Conservation (phyloP, 1,140 invertebrate species). For the Acromyrmex echinatior region DNA sequence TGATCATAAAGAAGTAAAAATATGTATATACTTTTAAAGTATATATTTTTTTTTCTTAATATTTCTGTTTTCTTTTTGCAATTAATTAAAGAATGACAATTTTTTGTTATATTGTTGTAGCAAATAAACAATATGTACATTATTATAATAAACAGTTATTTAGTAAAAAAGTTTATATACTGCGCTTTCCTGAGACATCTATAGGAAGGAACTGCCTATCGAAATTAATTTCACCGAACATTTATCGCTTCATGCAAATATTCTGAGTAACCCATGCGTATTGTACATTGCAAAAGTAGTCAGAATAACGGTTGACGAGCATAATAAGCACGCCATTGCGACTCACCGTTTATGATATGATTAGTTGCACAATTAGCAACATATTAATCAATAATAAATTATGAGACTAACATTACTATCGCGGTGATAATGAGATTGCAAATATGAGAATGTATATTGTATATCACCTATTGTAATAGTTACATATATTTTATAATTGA, state of each 20-base stretch:
- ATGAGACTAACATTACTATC: conserved; percentile 40
- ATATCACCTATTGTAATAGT: conserved; percentile 74
- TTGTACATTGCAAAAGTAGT: conserved; percentile 86
- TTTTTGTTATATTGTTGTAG: no score
- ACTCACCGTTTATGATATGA: conserved; percentile 67
- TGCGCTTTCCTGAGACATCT: conserved; percentile 63
- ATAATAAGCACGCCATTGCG: conserved; percentile 58
- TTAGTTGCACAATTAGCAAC: conserved; percentile 65
- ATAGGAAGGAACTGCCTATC: conserved; percentile 65
- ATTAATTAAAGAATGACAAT: no score
- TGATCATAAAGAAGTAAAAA: no score
- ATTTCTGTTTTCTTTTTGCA: no score
- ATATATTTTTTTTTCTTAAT: no score
- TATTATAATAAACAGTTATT: conserved; percentile 70
- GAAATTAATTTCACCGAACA: conserved; percentile 63
- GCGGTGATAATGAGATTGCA: conserved; percentile 65
- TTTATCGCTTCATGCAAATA: conserved; percentile 58
- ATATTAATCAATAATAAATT: conserved; percentile 65
- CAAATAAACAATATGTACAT: not conserved
- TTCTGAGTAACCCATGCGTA: conserved; percentile 65
- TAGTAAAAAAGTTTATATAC: conserved; percentile 62
- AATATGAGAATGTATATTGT: conserved; percentile 77
- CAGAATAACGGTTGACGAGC: conserved; percentile 79
- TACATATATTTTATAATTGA: conserved; percentile 83
- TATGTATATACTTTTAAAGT: no score